phyloP scores from a whole-genome alignment of 1,140 invertebrate genomes.

The Muscidifurax raptorellus region DNA sequence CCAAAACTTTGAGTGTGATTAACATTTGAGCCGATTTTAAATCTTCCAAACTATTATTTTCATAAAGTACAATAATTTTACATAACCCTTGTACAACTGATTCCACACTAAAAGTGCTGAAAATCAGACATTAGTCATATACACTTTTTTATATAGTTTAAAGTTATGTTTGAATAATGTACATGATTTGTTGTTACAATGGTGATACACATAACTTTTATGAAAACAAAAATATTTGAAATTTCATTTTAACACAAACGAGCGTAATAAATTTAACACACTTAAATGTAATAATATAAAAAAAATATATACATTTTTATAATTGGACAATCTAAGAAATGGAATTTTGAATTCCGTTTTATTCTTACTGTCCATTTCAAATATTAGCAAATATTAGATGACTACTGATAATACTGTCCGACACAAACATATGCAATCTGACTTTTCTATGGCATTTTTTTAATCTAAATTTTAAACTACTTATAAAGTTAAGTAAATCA shows the following conservation, averaged over 20 bases:
- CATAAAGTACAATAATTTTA: too few relatives aligned
- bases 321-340: constrained; percentile 38
- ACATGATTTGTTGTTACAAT: too few relatives aligned
- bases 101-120: too few relatives aligned
- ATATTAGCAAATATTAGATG: background rate
- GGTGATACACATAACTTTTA: too few relatives aligned
- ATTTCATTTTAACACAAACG: too few relatives aligned
- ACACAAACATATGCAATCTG: background rate
- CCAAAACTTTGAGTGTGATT: background rate
- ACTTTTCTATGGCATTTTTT: background rate
- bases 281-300: background rate
- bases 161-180: too few relatives aligned
- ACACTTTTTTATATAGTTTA: too few relatives aligned
- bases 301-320: constrained; percentile 1
- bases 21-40: background rate
- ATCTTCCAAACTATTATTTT: background rate
- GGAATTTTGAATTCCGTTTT: constrained; percentile 14
- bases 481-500: background rate
- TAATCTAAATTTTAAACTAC: background rate
- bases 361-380: background rate
- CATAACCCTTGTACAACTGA: too few relatives aligned
- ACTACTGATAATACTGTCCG: background rate
- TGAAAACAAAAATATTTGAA: too few relatives aligned
- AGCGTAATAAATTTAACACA: too few relatives aligned
- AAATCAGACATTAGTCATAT: too few relatives aligned